phyloP scores from a whole-genome alignment of 2,888 invertebrate species.

The Stegana nigrithorax region DNA sequence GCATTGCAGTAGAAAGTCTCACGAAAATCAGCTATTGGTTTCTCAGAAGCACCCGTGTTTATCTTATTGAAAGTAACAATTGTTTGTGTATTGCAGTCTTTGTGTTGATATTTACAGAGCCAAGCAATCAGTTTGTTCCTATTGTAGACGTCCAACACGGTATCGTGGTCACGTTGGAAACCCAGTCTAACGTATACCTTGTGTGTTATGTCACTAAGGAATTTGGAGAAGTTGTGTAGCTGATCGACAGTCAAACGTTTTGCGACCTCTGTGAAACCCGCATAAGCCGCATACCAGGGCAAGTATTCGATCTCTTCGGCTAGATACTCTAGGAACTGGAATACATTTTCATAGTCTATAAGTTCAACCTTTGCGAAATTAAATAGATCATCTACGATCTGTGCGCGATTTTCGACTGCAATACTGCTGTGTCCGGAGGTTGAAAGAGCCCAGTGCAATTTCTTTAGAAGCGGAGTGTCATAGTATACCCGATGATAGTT shows the following conservation, averaged over 20 bases:
- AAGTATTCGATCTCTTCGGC: conserved; percentile 76
- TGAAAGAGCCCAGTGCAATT: conserved; percentile 40
- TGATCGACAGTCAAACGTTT: conserved; percentile 44
- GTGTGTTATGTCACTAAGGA: conserved; percentile 69
- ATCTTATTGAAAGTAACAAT: conserved; percentile 53
- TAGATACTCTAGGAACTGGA: conserved; percentile 78
- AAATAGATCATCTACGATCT: conserved; percentile 80
- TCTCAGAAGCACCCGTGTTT: not conserved
- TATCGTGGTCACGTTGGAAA: conserved; percentile 68
- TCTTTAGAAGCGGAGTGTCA: conserved; percentile 72
- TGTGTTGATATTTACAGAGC: conserved; percentile 74
- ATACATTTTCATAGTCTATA: conserved; percentile 50
- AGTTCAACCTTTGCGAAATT: conserved; percentile 73
- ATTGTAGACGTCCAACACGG: conserved; percentile 72
- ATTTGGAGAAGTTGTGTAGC: conserved; percentile 51
- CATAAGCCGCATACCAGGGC: conserved; percentile 80
- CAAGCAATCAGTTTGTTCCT: conserved; percentile 73
- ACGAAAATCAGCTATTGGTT: conserved; percentile 49
- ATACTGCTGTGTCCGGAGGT: conserved; percentile 42
- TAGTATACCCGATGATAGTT: conserved; percentile 77
- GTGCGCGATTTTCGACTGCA: conserved; percentile 75
- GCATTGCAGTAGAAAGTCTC: conserved; percentile 52
- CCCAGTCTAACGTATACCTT: conserved; percentile 70
- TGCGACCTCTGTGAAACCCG: conserved; percentile 37
- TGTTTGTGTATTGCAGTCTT: conserved; percentile 71